phyloP scores from a whole-genome alignment of 2,888 invertebrate species.

The Dynastes hyllus region DNA sequence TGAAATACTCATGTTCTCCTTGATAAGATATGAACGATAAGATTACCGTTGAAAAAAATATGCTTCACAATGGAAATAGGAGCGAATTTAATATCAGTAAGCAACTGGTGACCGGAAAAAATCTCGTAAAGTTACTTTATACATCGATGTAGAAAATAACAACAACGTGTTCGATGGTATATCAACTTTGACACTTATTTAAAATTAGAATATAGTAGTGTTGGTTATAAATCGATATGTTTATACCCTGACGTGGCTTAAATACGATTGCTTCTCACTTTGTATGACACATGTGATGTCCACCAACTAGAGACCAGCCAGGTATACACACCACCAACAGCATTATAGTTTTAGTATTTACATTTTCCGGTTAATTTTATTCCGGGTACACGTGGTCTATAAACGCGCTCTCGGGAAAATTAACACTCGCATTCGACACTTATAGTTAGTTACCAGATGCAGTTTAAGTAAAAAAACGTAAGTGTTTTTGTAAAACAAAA shows the following conservation, averaged over 20 bases:
- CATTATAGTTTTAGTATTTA: conserved; percentile 20
- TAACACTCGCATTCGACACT: neutral
- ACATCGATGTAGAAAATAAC: conserved; percentile 1
- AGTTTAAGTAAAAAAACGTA: conserved; percentile 7
- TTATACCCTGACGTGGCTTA: conserved; percentile 44
- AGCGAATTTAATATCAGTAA: conserved; percentile 22
- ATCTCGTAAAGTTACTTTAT: neutral
- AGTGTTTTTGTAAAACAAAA: neutral
- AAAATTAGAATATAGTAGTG: conserved; percentile 43
- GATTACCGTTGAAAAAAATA: conserved; percentile 22
- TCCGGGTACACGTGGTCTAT: conserved; percentile 30
- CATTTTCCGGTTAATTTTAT: conserved; percentile 30
- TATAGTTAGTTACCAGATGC: neutral
- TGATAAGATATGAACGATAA: conserved; percentile 44
- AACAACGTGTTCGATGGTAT: conserved; percentile 10
- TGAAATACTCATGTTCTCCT: conserved; percentile 2
- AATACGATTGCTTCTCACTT: conserved; percentile 43
- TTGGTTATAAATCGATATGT: conserved; percentile 41
- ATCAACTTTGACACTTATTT: conserved; percentile 45
- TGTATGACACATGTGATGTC: conserved; percentile 44
- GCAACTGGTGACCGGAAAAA: conserved; percentile 22
- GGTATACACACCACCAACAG: conserved; percentile 8
- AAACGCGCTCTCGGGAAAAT: conserved; percentile 9
- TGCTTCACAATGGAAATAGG: neutral
- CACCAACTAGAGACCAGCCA: conserved; percentile 17